A percentile compares a stretch with the other conserved stretches of the same genome.
Evolutionary conservation across 2,113 vertebrate genomes (phyloP).

Genomic region (Nicator chloris): DNA sequence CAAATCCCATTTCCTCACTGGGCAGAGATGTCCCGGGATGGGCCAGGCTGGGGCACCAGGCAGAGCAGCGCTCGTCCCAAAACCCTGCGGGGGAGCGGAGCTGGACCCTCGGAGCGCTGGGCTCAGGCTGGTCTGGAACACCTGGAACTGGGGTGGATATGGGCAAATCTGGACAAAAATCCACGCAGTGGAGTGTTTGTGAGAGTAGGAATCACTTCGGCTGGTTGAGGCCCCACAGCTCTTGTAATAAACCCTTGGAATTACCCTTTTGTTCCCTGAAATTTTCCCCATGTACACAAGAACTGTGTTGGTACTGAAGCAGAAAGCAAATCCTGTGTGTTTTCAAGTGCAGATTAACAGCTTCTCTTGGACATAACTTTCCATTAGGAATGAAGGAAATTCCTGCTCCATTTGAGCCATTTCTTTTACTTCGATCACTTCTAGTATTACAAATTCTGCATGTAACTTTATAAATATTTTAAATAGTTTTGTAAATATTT

Average conservation of each 20-base stretch:
- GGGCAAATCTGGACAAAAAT: background rate
- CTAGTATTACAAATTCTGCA: slow-evolving; percentile 79
- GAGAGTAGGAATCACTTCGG: background rate
- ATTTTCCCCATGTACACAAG: background rate
- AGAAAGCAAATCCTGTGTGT: slow-evolving; percentile 44
- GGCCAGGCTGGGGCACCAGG: background rate
- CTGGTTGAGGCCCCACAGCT: background rate
- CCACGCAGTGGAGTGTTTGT: background rate
- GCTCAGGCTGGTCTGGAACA: background rate
- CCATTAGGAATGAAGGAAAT: slow-evolving; percentile 78
- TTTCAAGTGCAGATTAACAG: slow-evolving; percentile 61
- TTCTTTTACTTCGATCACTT: slow-evolving; percentile 73
- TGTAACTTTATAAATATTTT: slow-evolving; percentile 85
- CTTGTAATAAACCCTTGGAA: background rate
- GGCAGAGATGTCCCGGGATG: background rate
- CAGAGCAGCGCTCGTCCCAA: background rate
- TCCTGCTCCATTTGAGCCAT: slow-evolving; percentile 79
- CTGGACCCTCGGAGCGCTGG: background rate
- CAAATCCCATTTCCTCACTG: background rate
- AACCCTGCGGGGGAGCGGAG: background rate
- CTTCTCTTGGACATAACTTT: slow-evolving; percentile 69
- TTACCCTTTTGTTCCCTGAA: background rate
- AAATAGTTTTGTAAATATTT: slow-evolving; percentile 85
- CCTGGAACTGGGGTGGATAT: background rate
- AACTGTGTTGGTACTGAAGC: slow-evolving; percentile 12